Evolutionary conservation across 2,797 vertebrate species (phyloP), one percentile per base, ranked within the genome.

Genomic region (Bryconaethiops microstoma): DNA sequence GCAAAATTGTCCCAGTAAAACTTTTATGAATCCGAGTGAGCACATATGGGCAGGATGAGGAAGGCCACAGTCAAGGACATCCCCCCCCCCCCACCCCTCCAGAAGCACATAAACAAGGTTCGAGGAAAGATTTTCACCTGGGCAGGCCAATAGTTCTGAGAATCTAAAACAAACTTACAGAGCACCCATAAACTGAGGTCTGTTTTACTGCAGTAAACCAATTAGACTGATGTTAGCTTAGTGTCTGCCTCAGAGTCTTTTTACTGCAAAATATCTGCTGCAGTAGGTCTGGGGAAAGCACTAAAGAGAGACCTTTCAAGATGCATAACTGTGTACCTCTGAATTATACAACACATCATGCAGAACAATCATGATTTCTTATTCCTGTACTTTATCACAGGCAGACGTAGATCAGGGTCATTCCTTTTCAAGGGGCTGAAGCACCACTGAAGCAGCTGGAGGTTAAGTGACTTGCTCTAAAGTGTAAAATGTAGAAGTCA

Each of bases 21-120:
- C 52, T 78, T 82, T 82, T 82, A 82, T 82, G 76, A 74, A 60
- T 82, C 60, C 29, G 48, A 68, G 60, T 10, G 50, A 62, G 62
- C 62, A 52, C 76, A 82, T 55, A 74, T 74, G 71, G 54, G 29
- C 17, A 77, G 71, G 64, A 54, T 42, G 62, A 68, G 48, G 62
- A 35, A 71, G n/a, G 62, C 60, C 54, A 69, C 29, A 74, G 45
- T 78, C 76, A 82, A 82, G 76, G 81, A 74, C 81, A 63, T 6
- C 9, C 39, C 59, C 12, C 8, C 1, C 1, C 35, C 35, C 3
- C 29, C 3, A 73, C 1, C 1, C 35, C 35, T 29, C 29, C 3
- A 73, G 65, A 74, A 74, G 71, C 74, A 82, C 76, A 82, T 40
- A 82, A 69, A 50, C 81, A 69, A n/a, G 52, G 55, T 78, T 75